These are phyloP conservation scores for Phainopepla nitens DNA, from an alignment of 2,113 vertebrate genomes.

Conservation along the genomic window DNA sequence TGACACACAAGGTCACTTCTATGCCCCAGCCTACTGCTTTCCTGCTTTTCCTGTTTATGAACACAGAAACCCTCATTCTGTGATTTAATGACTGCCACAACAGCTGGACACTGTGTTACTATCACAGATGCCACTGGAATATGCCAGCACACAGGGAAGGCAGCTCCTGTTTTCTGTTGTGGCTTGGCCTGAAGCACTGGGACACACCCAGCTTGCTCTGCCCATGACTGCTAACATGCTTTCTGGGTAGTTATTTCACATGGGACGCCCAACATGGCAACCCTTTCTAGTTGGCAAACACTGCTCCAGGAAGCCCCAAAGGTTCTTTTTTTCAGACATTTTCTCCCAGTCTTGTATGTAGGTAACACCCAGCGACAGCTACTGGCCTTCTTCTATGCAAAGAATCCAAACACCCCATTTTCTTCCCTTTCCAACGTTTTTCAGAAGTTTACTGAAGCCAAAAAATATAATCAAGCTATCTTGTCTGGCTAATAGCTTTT, in stretches of 20 bases:
- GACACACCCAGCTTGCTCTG: neutral
- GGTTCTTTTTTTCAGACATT: neutral
- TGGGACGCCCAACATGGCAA: neutral
- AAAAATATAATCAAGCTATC: slow-evolving; percentile 15
- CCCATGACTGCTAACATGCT: rapidly evolving
- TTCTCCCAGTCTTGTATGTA: neutral
- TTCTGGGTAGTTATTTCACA: neutral
- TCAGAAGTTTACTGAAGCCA: neutral
- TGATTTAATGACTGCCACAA: neutral
- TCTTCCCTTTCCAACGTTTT: neutral
- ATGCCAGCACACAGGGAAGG: neutral
- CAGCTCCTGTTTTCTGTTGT: neutral
- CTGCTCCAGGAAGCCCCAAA: neutral
- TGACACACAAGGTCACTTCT: neutral
- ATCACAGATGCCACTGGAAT: neutral
- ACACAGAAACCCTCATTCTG: neutral
- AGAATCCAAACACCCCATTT: neutral
- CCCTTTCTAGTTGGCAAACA: rapidly evolving
- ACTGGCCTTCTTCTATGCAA: neutral
- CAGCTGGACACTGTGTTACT: neutral
- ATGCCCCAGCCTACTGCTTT: neutral
- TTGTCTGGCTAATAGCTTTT: neutral
- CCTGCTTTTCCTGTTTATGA: neutral
- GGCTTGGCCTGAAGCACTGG: no score
- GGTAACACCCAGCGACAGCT: neutral